Conservation (phyloP, 2,113 vertebrate species). For the Geococcyx californianus region DNA sequence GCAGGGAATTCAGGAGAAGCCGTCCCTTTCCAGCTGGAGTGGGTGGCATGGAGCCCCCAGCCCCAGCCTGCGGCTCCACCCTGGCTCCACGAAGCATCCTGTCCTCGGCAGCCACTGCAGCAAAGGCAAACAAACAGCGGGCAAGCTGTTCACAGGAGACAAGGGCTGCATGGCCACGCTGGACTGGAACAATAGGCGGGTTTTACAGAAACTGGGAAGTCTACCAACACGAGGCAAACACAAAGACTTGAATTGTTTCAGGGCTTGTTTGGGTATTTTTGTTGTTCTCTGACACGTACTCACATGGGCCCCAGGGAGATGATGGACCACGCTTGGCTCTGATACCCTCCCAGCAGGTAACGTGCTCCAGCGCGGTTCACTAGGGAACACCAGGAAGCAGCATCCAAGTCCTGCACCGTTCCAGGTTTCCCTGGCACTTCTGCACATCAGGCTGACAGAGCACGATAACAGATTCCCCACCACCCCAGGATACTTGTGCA, state of each 20-base stretch:
- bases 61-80: neutral
- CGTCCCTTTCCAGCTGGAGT: neutral
- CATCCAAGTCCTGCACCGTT: rapidly evolving
- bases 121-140: neutral
- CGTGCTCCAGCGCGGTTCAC: rapidly evolving
- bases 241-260: neutral
- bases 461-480: rapidly evolving
- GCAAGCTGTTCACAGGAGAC: neutral
- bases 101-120: rapidly evolving
- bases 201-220: neutral
- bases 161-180: neutral
- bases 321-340: rapidly evolving
- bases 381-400: neutral
- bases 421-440: rapidly evolving
- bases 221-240: neutral
- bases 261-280: neutral
- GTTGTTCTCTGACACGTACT: neutral
- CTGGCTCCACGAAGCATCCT: neutral
- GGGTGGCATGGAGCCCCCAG: rapidly evolving
- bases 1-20: neutral
- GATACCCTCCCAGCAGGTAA: neutral
- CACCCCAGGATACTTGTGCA: rapidly evolving
- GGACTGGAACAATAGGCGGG: neutral
- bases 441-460: rapidly evolving
- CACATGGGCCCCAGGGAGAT: rapidly evolving